Percentiles rank a stretch among this genome's conserved stretches.
Evolutionary conservation across 2,888 invertebrate genomes (phyloP).

Genomic region (Xestobium rufovillosum): DNA sequence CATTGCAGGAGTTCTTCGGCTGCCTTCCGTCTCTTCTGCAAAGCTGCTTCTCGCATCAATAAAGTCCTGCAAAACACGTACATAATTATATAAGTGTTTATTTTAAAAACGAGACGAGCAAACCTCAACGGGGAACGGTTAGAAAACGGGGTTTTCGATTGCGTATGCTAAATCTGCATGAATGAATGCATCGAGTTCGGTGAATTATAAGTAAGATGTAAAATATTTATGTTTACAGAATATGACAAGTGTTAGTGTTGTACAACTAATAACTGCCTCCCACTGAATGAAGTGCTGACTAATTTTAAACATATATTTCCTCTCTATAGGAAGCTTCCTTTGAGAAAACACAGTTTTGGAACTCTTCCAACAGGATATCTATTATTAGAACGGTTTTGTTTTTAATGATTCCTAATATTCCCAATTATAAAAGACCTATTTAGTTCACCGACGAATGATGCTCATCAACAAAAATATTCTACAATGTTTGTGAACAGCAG

Average conservation of each 20-base stretch:
- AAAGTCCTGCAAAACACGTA: constrained; percentile 35
- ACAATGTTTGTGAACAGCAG: no score
- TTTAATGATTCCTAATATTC: constrained; percentile 36
- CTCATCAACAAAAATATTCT: no score
- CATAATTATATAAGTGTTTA: constrained; percentile 10
- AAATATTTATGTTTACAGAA: constrained; percentile 17
- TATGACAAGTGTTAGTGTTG: constrained; percentile 24
- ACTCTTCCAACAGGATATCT: constrained; percentile 41
- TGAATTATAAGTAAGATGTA: not conserved
- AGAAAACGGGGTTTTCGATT: no score
- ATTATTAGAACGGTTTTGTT: constrained; percentile 39
- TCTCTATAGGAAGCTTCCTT: constrained; percentile 36
- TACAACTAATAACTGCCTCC: constrained; percentile 27
- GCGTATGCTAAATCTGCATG: no score
- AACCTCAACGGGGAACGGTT: not conserved
- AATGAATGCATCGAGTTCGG: not conserved
- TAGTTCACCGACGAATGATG: no score
- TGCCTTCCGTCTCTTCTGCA: constrained; percentile 43
- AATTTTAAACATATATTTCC: constrained; percentile 39
- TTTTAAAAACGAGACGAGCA: no score
- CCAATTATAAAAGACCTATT: constrained; percentile 30
- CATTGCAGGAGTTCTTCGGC: constrained; percentile 48
- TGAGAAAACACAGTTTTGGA: constrained; percentile 37
- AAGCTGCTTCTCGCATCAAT: constrained; percentile 44
- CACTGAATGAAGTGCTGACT: constrained; percentile 34